Percentiles rank a stretch among this genome's conserved stretches.
phyloP scores from a whole-genome alignment of 2,113 vertebrate genomes.

The Sus scrofa region DNA sequence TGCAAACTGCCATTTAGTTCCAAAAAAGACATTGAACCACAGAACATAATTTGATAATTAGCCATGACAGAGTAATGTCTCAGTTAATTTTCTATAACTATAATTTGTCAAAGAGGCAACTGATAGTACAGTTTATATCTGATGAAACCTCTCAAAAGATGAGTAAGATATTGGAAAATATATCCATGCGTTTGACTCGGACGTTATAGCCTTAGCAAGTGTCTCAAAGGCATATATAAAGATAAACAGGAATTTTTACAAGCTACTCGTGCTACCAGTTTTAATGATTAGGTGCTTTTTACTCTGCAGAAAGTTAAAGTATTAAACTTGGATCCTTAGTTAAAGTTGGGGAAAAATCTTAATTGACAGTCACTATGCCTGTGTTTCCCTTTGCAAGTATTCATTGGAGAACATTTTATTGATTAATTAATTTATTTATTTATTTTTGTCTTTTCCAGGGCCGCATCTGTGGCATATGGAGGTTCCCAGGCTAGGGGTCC shows the following conservation, averaged over 20 bases:
- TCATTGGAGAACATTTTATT: not conserved
- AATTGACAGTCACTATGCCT: not conserved
- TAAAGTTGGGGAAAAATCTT: not conserved
- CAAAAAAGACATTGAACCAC: not conserved
- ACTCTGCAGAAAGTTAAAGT: not conserved
- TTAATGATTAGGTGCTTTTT: not conserved
- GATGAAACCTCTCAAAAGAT: slow-evolving; percentile 36
- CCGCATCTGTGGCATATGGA: too few relatives aligned
- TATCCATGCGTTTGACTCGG: not conserved
- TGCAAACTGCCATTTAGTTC: slow-evolving; percentile 37
- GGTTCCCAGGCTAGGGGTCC: too few relatives aligned
- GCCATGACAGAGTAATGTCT: not conserved
- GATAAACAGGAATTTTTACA: not conserved
- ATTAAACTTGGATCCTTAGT: not conserved
- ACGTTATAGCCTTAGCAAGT: not conserved
- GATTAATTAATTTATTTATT: too few relatives aligned
- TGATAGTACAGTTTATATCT: not conserved
- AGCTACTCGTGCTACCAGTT: not conserved
- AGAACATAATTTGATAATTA: slow-evolving; percentile 39
- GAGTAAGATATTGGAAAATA: not conserved
- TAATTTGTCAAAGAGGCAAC: slow-evolving; percentile 12
- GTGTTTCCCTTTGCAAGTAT: not conserved
- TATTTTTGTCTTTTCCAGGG: too few relatives aligned
- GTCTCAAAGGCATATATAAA: not conserved
- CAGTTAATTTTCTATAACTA: slow-evolving; percentile 1